Conservation (phyloP, 2,797 vertebrate genomes). For the Spatula versicolor region DNA sequence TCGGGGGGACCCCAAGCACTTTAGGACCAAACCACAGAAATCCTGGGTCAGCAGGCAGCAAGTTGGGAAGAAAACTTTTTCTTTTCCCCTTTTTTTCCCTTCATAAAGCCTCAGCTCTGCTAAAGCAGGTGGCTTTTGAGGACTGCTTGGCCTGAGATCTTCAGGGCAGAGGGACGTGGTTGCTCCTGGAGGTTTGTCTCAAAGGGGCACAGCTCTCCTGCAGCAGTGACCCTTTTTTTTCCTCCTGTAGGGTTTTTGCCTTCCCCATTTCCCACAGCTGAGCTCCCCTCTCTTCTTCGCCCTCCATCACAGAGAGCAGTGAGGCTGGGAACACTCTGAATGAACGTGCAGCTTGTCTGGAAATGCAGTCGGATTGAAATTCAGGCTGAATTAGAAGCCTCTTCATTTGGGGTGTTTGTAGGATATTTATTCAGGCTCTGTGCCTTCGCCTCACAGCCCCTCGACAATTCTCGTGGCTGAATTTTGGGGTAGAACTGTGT, state of each 20-base stretch:
- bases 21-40: neutral
- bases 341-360: neutral
- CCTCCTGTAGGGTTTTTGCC: neutral
- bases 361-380: neutral
- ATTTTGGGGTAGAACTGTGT: no score
- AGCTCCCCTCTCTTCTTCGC: neutral
- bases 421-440: neutral
- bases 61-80: neutral
- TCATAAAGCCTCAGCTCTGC: neutral
- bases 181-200: neutral
- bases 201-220: neutral
- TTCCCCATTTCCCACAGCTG: neutral
- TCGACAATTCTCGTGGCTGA: neutral
- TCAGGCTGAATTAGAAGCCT: neutral
- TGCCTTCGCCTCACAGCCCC: neutral
- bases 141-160: neutral
- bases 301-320: accelerated
- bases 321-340: neutral
- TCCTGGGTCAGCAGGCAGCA: neutral
- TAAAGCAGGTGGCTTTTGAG: neutral
- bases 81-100: neutral
- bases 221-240: neutral
- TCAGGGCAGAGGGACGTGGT: neutral
- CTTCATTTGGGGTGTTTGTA: accelerated
- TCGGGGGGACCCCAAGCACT: neutral